Conservation (phyloP, 1,140 invertebrate genomes). For the Aphelinus atriplicis region DNA sequence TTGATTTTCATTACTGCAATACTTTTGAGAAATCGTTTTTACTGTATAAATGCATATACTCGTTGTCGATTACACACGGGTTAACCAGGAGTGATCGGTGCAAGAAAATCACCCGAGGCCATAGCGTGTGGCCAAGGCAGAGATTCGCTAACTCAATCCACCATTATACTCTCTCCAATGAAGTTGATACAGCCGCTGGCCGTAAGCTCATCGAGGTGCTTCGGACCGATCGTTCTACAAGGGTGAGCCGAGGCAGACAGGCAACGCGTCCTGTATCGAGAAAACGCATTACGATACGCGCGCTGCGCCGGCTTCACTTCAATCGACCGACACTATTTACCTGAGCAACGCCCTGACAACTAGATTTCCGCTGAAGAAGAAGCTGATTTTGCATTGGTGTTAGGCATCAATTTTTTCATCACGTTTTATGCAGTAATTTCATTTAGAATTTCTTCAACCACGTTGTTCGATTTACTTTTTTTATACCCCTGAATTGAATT, state of each 20-base stretch:
- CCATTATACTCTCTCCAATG: conserved; percentile 39
- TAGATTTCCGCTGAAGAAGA: no score
- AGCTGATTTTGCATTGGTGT: no score
- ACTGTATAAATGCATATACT: conserved; percentile 12
- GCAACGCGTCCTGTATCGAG: background rate
- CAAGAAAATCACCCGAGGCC: conserved; percentile 42
- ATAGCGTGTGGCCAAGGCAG: conserved; percentile 8
- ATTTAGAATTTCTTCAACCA: no score
- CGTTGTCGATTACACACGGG: conserved; percentile 51
- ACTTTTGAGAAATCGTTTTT: no score
- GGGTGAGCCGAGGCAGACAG: background rate
- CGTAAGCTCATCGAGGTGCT: conserved; percentile 3
- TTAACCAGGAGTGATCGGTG: conserved; percentile 40
- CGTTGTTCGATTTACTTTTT: no score
- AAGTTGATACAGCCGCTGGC: conserved; percentile 30
- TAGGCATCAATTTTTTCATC: no score
- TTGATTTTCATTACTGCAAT: no score
- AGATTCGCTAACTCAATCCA: conserved; percentile 40
- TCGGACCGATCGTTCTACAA: conserved; percentile 1
- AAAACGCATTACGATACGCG: background rate
- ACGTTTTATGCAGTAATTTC: no score
- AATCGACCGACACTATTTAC: no score
- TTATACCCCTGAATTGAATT: no score
- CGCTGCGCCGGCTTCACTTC: background rate
- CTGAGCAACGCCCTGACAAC: no score